Evolutionary conservation across 2,888 invertebrate species (phyloP).

Genomic region (Spisula solida): DNA sequence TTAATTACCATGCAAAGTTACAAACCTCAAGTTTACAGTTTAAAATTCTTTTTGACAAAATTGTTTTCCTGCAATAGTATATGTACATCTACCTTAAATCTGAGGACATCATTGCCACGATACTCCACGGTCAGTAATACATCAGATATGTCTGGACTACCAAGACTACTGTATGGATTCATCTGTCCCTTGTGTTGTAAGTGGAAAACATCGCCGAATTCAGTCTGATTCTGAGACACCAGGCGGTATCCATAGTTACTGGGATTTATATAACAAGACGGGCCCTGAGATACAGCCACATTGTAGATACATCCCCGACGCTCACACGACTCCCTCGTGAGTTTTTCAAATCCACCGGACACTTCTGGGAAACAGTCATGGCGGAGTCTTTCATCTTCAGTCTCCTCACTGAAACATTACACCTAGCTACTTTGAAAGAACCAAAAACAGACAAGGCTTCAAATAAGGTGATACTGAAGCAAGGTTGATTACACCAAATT

Average conservation of each 20-base stretch:
- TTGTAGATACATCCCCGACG: constrained; percentile 75
- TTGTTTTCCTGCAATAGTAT: too few relatives aligned
- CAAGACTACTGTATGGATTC: constrained; percentile 58
- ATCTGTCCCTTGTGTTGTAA: constrained; percentile 65
- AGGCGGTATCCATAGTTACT: constrained; percentile 75
- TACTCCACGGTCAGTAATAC: constrained; percentile 74
- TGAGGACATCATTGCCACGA: constrained; percentile 68
- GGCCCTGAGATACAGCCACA: constrained; percentile 52
- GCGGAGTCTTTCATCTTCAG: constrained; percentile 45
- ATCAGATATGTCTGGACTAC: constrained; percentile 64
- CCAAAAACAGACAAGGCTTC: background rate
- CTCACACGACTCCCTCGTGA: constrained; percentile 72
- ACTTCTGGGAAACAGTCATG: constrained; percentile 79
- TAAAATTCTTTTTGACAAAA: too few relatives aligned
- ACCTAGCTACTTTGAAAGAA: background rate
- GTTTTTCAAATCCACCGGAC: constrained; percentile 71
- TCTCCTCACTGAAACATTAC: constrained; percentile 39
- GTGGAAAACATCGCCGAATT: constrained; percentile 64
- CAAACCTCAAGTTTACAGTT: background rate
- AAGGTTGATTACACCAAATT: too few relatives aligned
- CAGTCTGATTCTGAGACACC: constrained; percentile 58
- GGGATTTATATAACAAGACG: constrained; percentile 70
- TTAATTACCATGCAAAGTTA: background rate
- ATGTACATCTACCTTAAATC: constrained; percentile 72
- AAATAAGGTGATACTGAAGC: too few relatives aligned